Percentiles rank a stretch among this genome's conserved stretches.
Evolutionary conservation across 2,888 invertebrate genomes (phyloP).

Genomic region (Xylocampa areola): DNA sequence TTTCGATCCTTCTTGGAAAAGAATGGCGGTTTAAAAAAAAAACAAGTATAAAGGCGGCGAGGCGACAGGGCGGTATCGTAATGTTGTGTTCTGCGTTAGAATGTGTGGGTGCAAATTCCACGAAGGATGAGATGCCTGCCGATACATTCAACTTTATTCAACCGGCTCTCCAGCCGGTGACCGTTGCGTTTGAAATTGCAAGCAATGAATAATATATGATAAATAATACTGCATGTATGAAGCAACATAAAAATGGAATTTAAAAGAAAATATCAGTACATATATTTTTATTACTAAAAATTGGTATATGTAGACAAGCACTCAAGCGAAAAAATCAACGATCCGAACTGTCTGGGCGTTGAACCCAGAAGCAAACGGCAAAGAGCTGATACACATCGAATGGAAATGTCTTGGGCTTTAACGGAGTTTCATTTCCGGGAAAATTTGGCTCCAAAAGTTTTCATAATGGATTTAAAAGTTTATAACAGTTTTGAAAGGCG

Average conservation of each 20-base stretch:
- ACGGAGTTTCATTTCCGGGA: constrained; percentile 29
- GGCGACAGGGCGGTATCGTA: constrained; percentile 62
- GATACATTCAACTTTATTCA: constrained; percentile 77
- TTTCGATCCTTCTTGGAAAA: constrained; percentile 64
- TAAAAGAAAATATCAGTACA: constrained; percentile 26
- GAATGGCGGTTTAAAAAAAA: constrained; percentile 64
- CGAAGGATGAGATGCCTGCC: constrained; percentile 82
- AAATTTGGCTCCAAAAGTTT: constrained; percentile 18
- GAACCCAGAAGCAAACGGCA: constrained; percentile 70
- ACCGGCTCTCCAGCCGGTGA: constrained; percentile 67
- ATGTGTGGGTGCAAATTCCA: constrained; percentile 86
- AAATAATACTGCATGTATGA: constrained; percentile 11
- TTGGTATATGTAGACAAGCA: constrained; percentile 62
- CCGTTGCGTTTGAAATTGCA: constrained; percentile 75
- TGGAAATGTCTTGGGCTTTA: constrained; percentile 39
- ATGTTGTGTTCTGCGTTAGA: constrained; percentile 68
- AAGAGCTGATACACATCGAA: constrained; percentile 46
- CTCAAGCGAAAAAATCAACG: constrained; percentile 73
- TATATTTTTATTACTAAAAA: constrained; percentile 43
- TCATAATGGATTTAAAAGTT: constrained; percentile 17
- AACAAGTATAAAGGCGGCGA: constrained; percentile 61
- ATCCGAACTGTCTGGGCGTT: constrained; percentile 79
- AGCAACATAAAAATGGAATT: constrained; percentile 16
- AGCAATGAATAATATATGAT: constrained; percentile 29
- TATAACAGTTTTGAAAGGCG: not conserved